phyloP scores from a whole-genome alignment of 2,888 invertebrate genomes.

The Calameuta filiformis region DNA sequence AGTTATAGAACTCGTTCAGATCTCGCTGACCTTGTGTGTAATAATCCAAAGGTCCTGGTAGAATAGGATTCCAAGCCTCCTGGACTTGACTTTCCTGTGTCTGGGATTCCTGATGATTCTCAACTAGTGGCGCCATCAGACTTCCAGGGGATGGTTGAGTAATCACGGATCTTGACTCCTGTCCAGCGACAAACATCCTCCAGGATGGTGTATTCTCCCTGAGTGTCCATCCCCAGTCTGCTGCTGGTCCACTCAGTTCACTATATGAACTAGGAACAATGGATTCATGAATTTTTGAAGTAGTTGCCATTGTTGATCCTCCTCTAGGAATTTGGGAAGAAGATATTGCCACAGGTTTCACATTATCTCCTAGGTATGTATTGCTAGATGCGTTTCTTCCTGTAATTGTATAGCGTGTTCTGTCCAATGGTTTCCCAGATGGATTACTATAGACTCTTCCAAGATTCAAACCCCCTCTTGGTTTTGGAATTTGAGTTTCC shows the following conservation, averaged over 20 bases:
- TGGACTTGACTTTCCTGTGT: background rate
- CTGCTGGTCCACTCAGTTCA: background rate
- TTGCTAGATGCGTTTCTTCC: background rate
- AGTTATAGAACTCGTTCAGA: background rate
- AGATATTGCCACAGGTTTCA: background rate
- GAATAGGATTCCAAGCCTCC: background rate
- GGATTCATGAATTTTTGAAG: background rate
- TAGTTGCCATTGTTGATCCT: background rate
- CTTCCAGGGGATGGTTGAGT: background rate
- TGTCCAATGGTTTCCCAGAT: background rate
- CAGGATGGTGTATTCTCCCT: background rate
- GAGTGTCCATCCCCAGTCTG: background rate
- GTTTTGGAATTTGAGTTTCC: conserved; percentile 2
- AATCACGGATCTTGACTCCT: background rate
- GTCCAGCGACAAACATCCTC: background rate
- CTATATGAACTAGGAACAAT: background rate
- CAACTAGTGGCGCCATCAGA: background rate
- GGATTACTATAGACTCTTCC: background rate
- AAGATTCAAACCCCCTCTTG: background rate
- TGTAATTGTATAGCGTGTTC: background rate
- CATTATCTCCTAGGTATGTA: no score
- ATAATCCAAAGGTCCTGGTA: background rate
- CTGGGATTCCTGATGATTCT: background rate
- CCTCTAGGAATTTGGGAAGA: background rate
- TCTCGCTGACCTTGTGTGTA: background rate